These are phyloP conservation scores for Paralinhomoeus sp. DNA, from an alignment of 2,888 invertebrate genomes.

Conservation along the genomic window DNA sequence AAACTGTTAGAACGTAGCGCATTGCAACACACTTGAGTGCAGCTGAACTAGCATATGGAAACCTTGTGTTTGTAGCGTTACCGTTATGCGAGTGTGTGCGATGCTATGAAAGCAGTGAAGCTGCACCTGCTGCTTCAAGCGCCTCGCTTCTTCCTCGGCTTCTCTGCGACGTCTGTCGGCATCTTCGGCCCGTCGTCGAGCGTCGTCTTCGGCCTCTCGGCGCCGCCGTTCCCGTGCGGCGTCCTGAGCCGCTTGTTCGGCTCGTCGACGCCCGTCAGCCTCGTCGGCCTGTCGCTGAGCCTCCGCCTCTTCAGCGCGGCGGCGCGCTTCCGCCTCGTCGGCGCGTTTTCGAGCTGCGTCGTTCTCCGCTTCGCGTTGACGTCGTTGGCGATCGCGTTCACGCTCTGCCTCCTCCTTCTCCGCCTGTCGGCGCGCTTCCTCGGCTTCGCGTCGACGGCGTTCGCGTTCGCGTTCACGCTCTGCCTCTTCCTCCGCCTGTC, in stretches of 20 bases:
- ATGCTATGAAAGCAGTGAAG: too few relatives aligned
- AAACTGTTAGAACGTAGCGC: not conserved
- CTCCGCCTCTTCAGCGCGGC: conserved; percentile 4
- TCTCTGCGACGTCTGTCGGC: not conserved
- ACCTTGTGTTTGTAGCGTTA: too few relatives aligned
- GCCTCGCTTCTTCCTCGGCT: not conserved
- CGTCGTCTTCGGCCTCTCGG: conserved; percentile 2
- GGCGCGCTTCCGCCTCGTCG: conserved; percentile 7
- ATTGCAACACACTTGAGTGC: too few relatives aligned
- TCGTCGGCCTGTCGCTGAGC: conserved; percentile 5
- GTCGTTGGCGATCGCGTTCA: conserved; percentile 7
- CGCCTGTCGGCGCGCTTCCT: conserved; percentile 5
- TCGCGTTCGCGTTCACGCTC: conserved; percentile 14
- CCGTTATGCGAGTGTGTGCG: too few relatives aligned
- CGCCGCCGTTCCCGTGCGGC: conserved; percentile 3
- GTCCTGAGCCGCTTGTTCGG: conserved; percentile 5
- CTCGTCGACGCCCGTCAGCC: conserved; percentile 1
- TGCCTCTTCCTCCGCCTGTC: conserved; percentile 9
- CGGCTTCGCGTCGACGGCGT: conserved; percentile 8
- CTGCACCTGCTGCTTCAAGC: not conserved
- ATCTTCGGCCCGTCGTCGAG: not conserved
- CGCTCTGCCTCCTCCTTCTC: conserved; percentile 14
- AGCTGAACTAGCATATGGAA: too few relatives aligned
- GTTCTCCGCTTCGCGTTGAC: conserved; percentile 10
- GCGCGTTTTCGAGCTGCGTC: conserved; percentile 9